These are phyloP conservation scores for Sinelater perroti DNA, from an alignment of 2,888 invertebrate species.

Conservation along the genomic window DNA sequence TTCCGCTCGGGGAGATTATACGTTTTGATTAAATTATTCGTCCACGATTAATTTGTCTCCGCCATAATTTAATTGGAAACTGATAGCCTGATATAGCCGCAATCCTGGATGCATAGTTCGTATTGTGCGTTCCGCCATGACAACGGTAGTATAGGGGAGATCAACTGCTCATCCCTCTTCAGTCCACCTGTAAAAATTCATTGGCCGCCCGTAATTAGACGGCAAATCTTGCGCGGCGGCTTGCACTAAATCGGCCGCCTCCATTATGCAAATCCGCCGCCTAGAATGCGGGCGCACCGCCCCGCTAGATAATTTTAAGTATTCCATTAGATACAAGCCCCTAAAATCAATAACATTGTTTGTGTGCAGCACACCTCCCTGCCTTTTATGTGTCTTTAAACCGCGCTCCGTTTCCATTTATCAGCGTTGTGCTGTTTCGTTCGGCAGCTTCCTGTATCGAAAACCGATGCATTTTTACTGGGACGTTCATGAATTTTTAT, in stretches of 20 bases:
- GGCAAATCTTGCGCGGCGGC: too few relatives aligned
- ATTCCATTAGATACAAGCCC: conserved; percentile 34
- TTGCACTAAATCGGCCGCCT: conserved; percentile 1
- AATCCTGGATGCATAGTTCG: background rate
- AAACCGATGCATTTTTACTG: too few relatives aligned
- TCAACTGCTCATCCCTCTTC: too few relatives aligned
- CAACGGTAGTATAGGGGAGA: too few relatives aligned
- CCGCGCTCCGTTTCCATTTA: conserved; percentile 22
- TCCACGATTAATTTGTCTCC: conserved; percentile 8
- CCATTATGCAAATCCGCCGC: conserved; percentile 27
- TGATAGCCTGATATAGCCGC: background rate
- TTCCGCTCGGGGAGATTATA: conserved; percentile 22
- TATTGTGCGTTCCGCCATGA: too few relatives aligned
- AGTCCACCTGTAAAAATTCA: too few relatives aligned
- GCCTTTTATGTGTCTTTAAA: conserved; percentile 26
- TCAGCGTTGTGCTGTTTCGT: too few relatives aligned
- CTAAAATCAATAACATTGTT: conserved; percentile 36
- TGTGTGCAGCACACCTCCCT: conserved; percentile 31
- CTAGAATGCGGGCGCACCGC: conserved; percentile 19
- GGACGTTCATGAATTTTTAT: too few relatives aligned
- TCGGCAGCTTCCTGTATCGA: too few relatives aligned
- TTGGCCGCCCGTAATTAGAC: too few relatives aligned
- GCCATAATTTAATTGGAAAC: conserved; percentile 9
- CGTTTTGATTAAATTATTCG: conserved; percentile 25
- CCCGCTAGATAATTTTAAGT: conserved; percentile 29